Evolutionary conservation across 1,140 invertebrate species (phyloP), one percentile per base, ranked within the genome.

Genomic region (Caenorhabditis inopinata): DNA sequence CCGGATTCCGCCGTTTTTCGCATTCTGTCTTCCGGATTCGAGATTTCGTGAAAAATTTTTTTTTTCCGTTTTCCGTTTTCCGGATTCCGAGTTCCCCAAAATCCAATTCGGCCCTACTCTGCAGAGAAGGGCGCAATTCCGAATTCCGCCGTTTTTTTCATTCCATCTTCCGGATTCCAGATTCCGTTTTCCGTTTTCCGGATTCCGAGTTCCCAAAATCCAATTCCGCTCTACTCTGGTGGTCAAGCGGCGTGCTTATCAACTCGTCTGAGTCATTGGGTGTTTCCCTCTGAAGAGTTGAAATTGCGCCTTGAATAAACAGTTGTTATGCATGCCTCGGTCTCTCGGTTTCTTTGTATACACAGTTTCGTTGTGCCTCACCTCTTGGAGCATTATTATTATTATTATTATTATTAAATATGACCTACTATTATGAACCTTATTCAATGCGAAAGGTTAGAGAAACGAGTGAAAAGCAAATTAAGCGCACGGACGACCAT

Each of bases 301-400:
- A 29, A 21, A 38, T 68, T 68, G 32, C 58, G 58, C 58, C 58
- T 68, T 68, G 58, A 68, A 68, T 68, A 68, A 68, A 68, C 58
- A 68, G 32, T 68, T 3, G 9, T 68, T 38, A 7, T 68, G n/a
- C 9, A 18, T 42, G 16, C 32, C 32, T 38, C 27, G 1, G 23
- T 68, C 58, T 68, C 32, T 68, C 11, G 5, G n/a, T n/a, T 38
- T 51, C 21, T 38, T 68, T 68, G 32, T 68, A 68, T 32, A 6
- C 58, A 68, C 32, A 68, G 18, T 42, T 42, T 32, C 58, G 35
- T 68, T 68, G 58, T 68, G 38, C 32, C 35, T 32, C n/a, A 18
- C 21, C 32, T 68, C 58, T 68, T 18, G 3, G 3, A 29, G 23
- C 6, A 21, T 68, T 68, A 42, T 42, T 58, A 5, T 7, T 18